Percentiles rank a stretch among this genome's conserved stretches.
phyloP scores from a whole-genome alignment of 2,797 vertebrate species.

The Mallotus villosus region DNA sequence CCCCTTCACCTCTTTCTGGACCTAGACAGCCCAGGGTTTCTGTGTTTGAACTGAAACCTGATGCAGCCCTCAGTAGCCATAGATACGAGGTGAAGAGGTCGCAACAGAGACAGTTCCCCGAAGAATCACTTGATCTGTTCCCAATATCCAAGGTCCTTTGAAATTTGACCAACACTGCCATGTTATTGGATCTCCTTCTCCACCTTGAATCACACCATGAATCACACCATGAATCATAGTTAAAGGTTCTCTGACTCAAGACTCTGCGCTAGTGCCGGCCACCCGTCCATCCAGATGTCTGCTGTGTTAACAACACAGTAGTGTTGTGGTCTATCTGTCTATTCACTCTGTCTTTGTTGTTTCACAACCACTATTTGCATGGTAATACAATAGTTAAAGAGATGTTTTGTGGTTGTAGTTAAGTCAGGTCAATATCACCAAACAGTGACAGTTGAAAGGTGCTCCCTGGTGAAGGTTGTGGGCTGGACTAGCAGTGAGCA shows the following conservation, averaged over 20 bases:
- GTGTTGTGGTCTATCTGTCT: no score
- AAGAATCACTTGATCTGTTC: not conserved
- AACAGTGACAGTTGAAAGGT: no score
- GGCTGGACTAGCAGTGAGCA: no score
- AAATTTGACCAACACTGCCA: not conserved
- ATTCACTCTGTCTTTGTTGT: no score
- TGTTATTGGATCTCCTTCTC: not conserved
- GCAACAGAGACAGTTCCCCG: not conserved
- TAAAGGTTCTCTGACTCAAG: not conserved
- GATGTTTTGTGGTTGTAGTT: no score
- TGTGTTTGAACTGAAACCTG: conserved; percentile 2
- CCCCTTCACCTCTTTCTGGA: no score
- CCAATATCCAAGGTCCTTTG: not conserved
- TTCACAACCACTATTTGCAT: no score
- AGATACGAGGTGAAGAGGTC: not conserved
- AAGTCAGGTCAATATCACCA: no score
- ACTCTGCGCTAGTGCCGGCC: not conserved
- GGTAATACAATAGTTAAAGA: no score
- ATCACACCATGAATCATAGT: not conserved
- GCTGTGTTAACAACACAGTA: no score
- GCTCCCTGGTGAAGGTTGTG: no score
- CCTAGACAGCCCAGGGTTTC: not conserved
- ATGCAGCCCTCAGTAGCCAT: not conserved
- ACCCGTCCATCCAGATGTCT: not conserved
- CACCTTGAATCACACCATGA: no score